These are phyloP conservation scores for Poliocrania exsul DNA, from an alignment of 2,797 vertebrate genomes.

Conservation along the genomic window DNA sequence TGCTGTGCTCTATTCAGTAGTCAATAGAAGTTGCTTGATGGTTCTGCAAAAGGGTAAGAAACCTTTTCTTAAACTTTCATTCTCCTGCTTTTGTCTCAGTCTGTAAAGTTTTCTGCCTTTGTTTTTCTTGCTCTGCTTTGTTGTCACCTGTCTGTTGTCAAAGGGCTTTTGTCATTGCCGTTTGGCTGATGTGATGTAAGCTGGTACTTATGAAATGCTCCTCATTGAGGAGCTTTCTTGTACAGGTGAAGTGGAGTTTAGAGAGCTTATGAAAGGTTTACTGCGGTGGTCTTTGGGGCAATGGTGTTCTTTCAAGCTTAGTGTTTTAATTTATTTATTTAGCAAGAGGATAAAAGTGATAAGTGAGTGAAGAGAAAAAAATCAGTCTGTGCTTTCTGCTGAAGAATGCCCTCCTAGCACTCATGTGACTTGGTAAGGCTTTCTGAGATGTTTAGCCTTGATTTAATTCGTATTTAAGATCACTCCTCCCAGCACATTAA, in stretches of 20 bases:
- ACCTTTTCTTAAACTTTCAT: constrained; percentile 69
- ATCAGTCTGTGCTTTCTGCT: background rate
- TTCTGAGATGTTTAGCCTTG: constrained; percentile 63
- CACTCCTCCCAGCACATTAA: constrained; percentile 69
- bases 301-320: background rate
- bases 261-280: background rate
- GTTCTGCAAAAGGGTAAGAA: constrained; percentile 58
- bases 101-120: constrained; percentile 65
- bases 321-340: constrained; percentile 13
- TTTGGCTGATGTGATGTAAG: background rate
- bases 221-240: background rate
- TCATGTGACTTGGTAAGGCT: background rate
- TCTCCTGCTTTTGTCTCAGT: constrained; percentile 50
- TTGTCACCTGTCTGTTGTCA: constrained; percentile 24
- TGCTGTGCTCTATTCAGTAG: constrained; percentile 73
- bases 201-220: background rate
- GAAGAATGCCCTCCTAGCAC: constrained; percentile 31
- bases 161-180: background rate
- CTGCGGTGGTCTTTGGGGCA: background rate
- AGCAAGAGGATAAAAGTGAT: constrained; percentile 15
- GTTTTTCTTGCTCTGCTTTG: background rate
- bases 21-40: constrained; percentile 66
- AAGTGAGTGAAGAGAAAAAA: background rate
- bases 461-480: constrained; percentile 70
- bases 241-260: constrained; percentile 40